Base-by-base conservation (phyloP, 2,797 vertebrate species). In the Triplophysa bombifrons region DNA sequence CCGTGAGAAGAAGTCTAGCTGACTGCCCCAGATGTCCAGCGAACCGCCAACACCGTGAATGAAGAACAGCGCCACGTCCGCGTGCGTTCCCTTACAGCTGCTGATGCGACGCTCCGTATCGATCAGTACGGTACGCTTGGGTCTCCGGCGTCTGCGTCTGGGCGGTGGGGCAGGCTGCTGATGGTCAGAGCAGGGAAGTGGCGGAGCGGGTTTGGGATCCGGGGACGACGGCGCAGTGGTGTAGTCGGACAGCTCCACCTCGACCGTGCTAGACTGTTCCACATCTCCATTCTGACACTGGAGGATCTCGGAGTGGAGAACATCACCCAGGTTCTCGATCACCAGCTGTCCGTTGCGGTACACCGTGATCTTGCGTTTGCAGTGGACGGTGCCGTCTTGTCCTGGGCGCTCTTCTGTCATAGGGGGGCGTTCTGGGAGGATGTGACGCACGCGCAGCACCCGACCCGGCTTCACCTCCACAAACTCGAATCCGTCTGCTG, bases 21-120 rank as follows among this genome's bases (percentile, higher is more conserved):
- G 98, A 85, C 96, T 96, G 86, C 95, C 93, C 98, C 98, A 99
- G 91, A 99, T 99, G 88, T 98, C 97, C 88, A 98, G 87, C 0
- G 98, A 98, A 38, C 98, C 97, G 0, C 98, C 97, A 0, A 99
- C 98, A 0, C 98, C 97, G 0, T 99, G 98, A 86, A 99, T 93
- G 80, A 99, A 99, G 85, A 99, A 99, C 0, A 99, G 91, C 0
- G 95, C 96, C 53, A 99, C 96, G 0, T 99, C 98, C 0, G 92
- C 76, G 84, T 99, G 95, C 0, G 93, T 93, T 7, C 96, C 97
- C 86, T 98, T 97, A 90, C 98, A 99, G 90, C 97, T 97, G 0
- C 94, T 96, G 90, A 99, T 96, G 83, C 86, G 90, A 76, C 96
- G 94, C 86, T 94, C 90, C 10, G 97, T 96, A 89, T 99, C 96